phyloP scores from a whole-genome alignment of 2,888 invertebrate genomes.

The Alentia gelatinosa region DNA sequence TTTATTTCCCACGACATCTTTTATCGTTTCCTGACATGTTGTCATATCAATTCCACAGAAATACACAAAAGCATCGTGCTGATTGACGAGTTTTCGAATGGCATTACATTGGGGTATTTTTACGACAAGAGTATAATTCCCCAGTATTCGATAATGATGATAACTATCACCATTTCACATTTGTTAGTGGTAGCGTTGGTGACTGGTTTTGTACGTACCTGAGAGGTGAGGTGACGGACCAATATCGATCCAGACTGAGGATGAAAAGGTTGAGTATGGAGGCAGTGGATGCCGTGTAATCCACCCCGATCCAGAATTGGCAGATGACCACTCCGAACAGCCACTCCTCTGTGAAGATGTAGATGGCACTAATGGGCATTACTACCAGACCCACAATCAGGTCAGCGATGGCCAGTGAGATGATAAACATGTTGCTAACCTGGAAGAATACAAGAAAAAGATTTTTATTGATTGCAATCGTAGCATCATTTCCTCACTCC shows the following conservation, averaged over 20 bases:
- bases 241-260: constrained; percentile 81
- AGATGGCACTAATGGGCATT: constrained; percentile 82
- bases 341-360: constrained; percentile 81
- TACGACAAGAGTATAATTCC: too few species aligned
- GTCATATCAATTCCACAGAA: too few species aligned
- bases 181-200: too few species aligned
- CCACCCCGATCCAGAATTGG: constrained; percentile 83
- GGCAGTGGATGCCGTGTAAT: constrained; percentile 84
- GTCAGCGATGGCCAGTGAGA: constrained; percentile 82
- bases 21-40: too few species aligned
- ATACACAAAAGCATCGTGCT: too few species aligned
- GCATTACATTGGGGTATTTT: too few species aligned
- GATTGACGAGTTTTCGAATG: too few species aligned
- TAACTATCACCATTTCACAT: too few species aligned
- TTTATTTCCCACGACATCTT: too few species aligned
- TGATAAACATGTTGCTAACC: constrained; percentile 83
- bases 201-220: constrained; percentile 79
- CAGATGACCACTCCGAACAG: constrained; percentile 83
- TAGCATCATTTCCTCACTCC: too few species aligned
- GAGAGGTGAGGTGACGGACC: constrained; percentile 83
- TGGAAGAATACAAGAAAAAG: constrained; percentile 70
- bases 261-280: constrained; percentile 84
- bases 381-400: constrained; percentile 82
- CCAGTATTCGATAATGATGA: too few species aligned
- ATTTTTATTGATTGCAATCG: too few species aligned